Evolutionary conservation across 2,113 vertebrate species (phyloP), one percentile per base, ranked within the genome.

Genomic region (Bolborhynchus lineola): DNA sequence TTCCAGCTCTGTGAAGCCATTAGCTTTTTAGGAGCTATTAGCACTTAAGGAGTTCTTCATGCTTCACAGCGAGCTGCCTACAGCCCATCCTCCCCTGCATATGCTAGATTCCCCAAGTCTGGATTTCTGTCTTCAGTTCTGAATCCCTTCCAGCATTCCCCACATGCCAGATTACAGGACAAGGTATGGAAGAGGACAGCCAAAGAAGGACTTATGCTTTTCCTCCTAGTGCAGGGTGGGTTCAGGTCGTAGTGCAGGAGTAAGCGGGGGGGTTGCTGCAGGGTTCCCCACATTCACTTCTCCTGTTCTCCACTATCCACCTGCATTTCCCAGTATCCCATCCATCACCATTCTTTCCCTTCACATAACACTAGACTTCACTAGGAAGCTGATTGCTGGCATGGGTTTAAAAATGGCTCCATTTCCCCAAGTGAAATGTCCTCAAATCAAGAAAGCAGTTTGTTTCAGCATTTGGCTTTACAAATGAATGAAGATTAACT

Each of bases 241-340:
- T 65, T 69, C 67, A 81, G 17, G 26, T 52, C 33, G 71, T 47
- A 65, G 11, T 57, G 35, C 63, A 24, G 17, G 16, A 63, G 29
- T 65, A 49, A 82, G 33, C 5, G 3, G 7, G 1, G 0, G 13
- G 9, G 4, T 2, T 9, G 21, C 35, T 60, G 71, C 0, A 1
- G 28, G 23, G 6, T n/a, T 88, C 19, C 10, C 9, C 0, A 2
- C 13, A 7, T 35, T 37, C 33, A 8, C 24, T 92, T 76, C 49
- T 82, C 72, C 13, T 0, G 0, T 75, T 87, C 80, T 65, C 53
- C 49, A 26, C 19, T 44, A 42, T 25, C 31, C 53, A 74, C 15
- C 9, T 23, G 20, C 35, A 44, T 80, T 62, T 83, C 68, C 53
- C 39, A 49, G 5, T 14, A 18, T 64, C 35, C 53, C 13, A 46